Evolutionary conservation across 2,888 invertebrate species (phyloP).

Genomic region (Drosophila pseudotalamancana): DNA sequence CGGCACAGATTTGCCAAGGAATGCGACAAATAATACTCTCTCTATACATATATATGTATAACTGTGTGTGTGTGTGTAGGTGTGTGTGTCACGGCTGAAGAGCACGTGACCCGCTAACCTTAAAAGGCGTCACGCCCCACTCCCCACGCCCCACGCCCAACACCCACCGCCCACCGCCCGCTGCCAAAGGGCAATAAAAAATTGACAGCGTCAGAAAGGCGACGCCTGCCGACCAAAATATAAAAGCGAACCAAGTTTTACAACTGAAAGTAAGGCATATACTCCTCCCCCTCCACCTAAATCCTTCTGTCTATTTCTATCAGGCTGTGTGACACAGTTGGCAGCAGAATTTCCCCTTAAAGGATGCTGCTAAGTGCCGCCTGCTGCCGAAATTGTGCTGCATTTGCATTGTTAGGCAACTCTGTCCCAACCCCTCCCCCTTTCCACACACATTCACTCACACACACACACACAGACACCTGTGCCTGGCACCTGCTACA

Average conservation of each 20-base stretch:
- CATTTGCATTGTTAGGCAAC: slow-evolving; percentile 60
- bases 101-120: slow-evolving; percentile 78
- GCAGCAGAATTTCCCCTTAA: slow-evolving; percentile 15
- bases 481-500: slow-evolving; percentile 46
- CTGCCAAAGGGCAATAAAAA: slow-evolving; percentile 72
- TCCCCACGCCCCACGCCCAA: slow-evolving; percentile 9
- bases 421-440: too few relatives aligned
- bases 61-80: not conserved
- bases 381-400: slow-evolving; percentile 43
- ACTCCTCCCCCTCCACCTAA: not conserved
- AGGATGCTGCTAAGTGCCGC: slow-evolving; percentile 42
- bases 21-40: slow-evolving; percentile 1
- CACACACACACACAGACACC: not conserved
- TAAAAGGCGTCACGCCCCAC: slow-evolving; percentile 51
- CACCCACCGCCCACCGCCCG: slow-evolving; percentile 16
- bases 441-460: not conserved
- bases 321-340: slow-evolving; percentile 36
- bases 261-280: slow-evolving; percentile 1
- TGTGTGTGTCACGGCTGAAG: slow-evolving; percentile 37
- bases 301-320: slow-evolving; percentile 24
- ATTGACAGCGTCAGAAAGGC: slow-evolving; percentile 62
- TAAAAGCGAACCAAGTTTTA: not conserved
- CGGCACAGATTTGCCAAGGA: slow-evolving; percentile 42
- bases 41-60: not conserved
- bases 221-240: slow-evolving; percentile 1